Evolutionary conservation across 2,113 vertebrate species (phyloP), one percentile per base, ranked within the genome.

Genomic region (Corydoras maculifer): DNA sequence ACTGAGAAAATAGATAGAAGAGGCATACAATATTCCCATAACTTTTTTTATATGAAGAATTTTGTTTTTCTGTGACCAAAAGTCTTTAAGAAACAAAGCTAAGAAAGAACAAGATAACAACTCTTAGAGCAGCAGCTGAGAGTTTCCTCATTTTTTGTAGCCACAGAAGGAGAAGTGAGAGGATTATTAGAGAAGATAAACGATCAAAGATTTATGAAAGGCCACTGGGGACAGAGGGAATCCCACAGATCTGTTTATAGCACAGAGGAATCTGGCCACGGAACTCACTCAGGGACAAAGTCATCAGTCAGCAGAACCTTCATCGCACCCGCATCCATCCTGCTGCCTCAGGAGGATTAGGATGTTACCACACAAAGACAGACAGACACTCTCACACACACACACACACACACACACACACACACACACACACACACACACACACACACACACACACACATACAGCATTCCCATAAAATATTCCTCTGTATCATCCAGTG

Each of bases 331-430:
- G 35, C 35, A 65, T 59, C 29, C 25, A 51, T 67, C 12, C 18
- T 61, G 10, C 58, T 53, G 63, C 71, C 57, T 13, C 71, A 14
- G 25, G 49, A 67, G 71, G 57, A 73, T 66, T 32, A 60, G 58
- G 63, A 66, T 67, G 63, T 66, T 9, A 10, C 2, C 3, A 4
- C 7, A 6, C 48, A 53, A 25, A 8, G 43, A 12, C 58, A 35
- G 13, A 35, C 15, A 49, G 18, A 60, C 67, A 69, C 67, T 50
- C 65, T 18, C 15, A 25, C 57, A 25, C 57, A 58, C 18, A 25
- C 3, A 4, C 7, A 6, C 48, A 53, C 25, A 8, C 43, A 12
- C 58, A 35, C 13, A 35, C 15, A 49, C 18, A 60, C 67, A 69
- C 67, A 60, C 65, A 58, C 15, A 25, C 57, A 58, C 57, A 58